A percentile compares a stretch with the other conserved stretches of the same genome.
phyloP scores from a whole-genome alignment of 2,797 vertebrate species.

The Eulemur albifrons region DNA sequence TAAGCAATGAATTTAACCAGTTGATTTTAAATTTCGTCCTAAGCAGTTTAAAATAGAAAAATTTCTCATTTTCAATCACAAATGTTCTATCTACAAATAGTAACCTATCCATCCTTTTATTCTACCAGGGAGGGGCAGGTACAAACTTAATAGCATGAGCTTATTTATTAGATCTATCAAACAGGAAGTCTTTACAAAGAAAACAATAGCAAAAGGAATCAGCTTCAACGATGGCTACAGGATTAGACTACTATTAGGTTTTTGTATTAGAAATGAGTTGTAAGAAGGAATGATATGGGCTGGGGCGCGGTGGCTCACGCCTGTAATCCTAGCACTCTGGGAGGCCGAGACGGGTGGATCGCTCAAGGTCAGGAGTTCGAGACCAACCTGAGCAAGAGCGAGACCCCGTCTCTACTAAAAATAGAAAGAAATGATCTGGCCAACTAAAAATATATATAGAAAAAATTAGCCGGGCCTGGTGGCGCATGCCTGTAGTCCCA shows the following conservation, averaged over 20 bases:
- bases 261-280: not conserved
- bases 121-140: not conserved
- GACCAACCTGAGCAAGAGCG: no score
- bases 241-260: not conserved
- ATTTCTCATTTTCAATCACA: not conserved
- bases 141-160: not conserved
- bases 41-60: conserved; percentile 12
- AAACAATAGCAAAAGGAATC: not conserved
- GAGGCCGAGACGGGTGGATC: no score
- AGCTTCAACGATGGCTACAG: not conserved
- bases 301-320: no score
- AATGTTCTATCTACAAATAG: not conserved
- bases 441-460: no score
- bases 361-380: no score
- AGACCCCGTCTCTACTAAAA: no score
- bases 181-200: not conserved
- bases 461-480: no score
- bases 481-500: no score
- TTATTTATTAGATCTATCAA: not conserved
- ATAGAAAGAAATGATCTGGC: no score
- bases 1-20: conserved; percentile 4
- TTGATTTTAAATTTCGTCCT: not conserved
- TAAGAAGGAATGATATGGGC: not conserved
- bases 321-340: no score
- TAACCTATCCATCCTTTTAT: not conserved